Evolutionary conservation across 2,797 vertebrate species (phyloP), one percentile per base, ranked within the genome.

Genomic region (Gymnocypris eckloni): DNA sequence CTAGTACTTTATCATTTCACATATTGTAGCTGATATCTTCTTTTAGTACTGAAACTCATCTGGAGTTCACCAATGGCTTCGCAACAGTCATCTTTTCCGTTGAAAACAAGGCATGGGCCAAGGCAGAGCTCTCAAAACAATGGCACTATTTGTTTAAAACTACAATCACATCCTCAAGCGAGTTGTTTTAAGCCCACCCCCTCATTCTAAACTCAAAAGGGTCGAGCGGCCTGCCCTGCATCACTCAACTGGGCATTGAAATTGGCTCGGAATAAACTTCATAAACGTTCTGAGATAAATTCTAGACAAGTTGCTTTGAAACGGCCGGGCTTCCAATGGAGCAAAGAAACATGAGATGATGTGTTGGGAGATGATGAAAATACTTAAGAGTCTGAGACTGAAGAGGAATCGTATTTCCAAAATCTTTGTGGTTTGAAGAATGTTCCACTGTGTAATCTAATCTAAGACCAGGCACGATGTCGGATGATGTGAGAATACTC

Each of bases 141-240:
- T 91, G 91, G 37, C 22, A 71, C 77, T 86, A 90, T 90, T 93
- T 90, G 91, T 93, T 93, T 93, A 88, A 92, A 90, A 70, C 87
- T 90, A 92, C 76, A 89, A 90, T 91, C 90, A 90, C 89, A 88
- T 89, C 20, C 77, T 86, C 48, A 86, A 84, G 88, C 77, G 48
- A 87, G 93, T 93, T 94, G 93, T 93, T 94, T 93, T 90, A 93
- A 93, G 86, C 87, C 87, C 90, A 85, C 92, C 94, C 92, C 48
- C 93, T 91, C 92, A 92, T 83, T 90, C 28, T 52, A 86, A 87
- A 90, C 90, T 92, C 89, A 90, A 89, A 87, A 80, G 90, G 87
- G 78, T 83, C 79, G 88, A 88, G 87, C 54, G 71, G 86, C 86
- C 93, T 94, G 93, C 79, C 90, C 90, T 90, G 84, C 86, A n/a